A percentile compares a stretch with the other conserved stretches of the same genome.
Conservation (phyloP, 2,797 vertebrate genomes). For the Brachymystax lenok region DNA sequence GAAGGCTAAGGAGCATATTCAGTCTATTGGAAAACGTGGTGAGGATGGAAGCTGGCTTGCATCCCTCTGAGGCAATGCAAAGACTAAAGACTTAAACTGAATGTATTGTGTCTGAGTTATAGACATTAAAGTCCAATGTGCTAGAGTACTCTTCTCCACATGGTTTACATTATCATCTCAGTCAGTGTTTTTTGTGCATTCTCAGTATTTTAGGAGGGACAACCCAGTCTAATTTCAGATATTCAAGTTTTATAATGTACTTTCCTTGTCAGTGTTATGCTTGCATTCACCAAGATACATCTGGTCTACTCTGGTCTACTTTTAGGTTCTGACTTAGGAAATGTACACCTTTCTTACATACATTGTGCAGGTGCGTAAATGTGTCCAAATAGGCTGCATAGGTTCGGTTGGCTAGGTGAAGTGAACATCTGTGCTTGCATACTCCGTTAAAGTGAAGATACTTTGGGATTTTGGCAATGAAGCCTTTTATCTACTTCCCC, state of each 20-base stretch:
- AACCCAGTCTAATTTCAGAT: too few species aligned
- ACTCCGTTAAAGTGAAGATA: too few species aligned
- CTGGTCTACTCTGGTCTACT: not conserved
- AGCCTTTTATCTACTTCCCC: too few species aligned
- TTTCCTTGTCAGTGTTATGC: not conserved
- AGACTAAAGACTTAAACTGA: constrained; percentile 3
- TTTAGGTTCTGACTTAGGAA: not conserved
- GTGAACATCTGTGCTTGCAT: too few species aligned
- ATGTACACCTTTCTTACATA: too few species aligned
- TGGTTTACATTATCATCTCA: not conserved
- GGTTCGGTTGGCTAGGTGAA: too few species aligned
- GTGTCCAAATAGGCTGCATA: too few species aligned
- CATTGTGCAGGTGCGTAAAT: too few species aligned
- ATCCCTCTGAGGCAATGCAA: constrained; percentile 5
- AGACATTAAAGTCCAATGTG: not conserved
- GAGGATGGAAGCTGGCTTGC: constrained; percentile 39
- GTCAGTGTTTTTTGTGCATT: not conserved
- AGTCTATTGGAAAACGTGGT: constrained; percentile 96
- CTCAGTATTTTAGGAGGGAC: too few species aligned
- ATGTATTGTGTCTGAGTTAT: not conserved
- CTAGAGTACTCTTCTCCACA: not conserved
- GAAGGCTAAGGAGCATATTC: constrained; percentile 97
- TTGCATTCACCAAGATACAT: not conserved
- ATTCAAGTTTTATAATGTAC: not conserved
- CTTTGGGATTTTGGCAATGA: too few species aligned